phyloP scores from a whole-genome alignment of 2,113 vertebrate species.

The Sterrhoptilus dennistouni region DNA sequence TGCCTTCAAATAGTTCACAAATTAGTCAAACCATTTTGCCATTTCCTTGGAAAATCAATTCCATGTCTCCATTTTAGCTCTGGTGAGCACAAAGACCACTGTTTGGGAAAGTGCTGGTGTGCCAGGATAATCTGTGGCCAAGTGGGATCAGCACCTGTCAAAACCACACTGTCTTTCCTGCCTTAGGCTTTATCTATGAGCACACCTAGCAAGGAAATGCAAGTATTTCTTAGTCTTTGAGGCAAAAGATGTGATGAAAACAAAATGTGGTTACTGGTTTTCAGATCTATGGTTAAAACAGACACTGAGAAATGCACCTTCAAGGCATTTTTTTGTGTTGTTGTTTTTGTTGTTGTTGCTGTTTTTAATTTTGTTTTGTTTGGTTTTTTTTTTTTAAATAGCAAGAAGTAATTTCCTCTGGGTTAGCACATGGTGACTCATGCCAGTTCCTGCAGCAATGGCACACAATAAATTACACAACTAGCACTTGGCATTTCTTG shows the following conservation, averaged over 20 bases:
- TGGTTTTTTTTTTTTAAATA: background rate
- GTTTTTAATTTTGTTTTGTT: background rate
- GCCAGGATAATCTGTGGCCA: background rate
- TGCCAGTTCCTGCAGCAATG: background rate
- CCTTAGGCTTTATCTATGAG: background rate
- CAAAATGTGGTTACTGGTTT: background rate
- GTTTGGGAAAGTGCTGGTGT: background rate
- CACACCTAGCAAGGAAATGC: background rate
- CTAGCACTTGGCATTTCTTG: background rate
- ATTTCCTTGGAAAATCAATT: constrained; percentile 25
- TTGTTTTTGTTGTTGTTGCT: background rate
- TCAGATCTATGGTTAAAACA: background rate
- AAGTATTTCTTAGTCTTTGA: background rate
- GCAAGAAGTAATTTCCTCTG: background rate
- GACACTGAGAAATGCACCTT: background rate
- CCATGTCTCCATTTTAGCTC: background rate
- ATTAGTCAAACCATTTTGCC: constrained; percentile 1
- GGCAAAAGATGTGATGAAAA: background rate
- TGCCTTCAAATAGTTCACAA: background rate
- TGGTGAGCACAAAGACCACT: background rate
- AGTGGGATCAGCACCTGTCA: background rate
- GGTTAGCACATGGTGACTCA: background rate
- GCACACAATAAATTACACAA: background rate
- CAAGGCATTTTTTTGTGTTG: rapidly evolving
- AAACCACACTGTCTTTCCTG: background rate